Evolutionary conservation across 2,113 vertebrate species (phyloP).

Genomic region (Diphyllodes magnificus): DNA sequence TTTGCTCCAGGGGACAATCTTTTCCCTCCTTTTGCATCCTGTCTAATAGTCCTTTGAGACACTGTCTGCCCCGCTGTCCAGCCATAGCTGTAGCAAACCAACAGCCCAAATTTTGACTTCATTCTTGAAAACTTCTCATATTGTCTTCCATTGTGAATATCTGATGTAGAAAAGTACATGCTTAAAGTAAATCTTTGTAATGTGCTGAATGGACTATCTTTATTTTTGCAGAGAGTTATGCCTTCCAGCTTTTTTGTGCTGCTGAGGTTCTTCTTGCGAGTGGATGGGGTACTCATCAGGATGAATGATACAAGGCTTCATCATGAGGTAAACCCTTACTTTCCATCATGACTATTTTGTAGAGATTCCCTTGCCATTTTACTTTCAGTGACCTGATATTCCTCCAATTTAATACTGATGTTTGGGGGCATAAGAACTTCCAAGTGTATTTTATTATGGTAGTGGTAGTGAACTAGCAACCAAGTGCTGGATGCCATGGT

Average conservation of each 20-base stretch:
- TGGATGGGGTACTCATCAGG: constrained; percentile 92
- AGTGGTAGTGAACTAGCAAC: background rate
- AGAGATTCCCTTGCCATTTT: background rate
- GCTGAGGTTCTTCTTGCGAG: constrained; percentile 91
- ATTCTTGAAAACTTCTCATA: background rate
- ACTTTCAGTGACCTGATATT: background rate
- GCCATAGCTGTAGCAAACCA: background rate
- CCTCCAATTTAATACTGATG: background rate
- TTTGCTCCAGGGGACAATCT: background rate
- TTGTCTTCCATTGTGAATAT: background rate
- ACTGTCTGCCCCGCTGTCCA: background rate
- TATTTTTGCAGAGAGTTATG: constrained; percentile 89
- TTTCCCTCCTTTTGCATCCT: background rate
- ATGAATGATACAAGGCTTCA: constrained; percentile 93
- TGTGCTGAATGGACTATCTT: background rate
- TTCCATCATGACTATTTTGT: background rate
- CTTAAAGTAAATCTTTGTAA: background rate
- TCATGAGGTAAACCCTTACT: constrained; percentile 78
- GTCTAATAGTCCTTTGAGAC: background rate
- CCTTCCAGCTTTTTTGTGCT: constrained; percentile 94
- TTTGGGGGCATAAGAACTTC: background rate
- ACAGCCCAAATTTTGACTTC: background rate
- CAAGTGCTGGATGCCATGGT: background rate
- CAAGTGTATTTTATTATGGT: background rate
- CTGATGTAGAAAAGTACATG: background rate